Percentiles rank a stretch among this genome's conserved stretches.
These are phyloP conservation scores for Drosophila lutescens DNA, from an alignment of 2,888 invertebrate genomes.

Conservation along the genomic window DNA sequence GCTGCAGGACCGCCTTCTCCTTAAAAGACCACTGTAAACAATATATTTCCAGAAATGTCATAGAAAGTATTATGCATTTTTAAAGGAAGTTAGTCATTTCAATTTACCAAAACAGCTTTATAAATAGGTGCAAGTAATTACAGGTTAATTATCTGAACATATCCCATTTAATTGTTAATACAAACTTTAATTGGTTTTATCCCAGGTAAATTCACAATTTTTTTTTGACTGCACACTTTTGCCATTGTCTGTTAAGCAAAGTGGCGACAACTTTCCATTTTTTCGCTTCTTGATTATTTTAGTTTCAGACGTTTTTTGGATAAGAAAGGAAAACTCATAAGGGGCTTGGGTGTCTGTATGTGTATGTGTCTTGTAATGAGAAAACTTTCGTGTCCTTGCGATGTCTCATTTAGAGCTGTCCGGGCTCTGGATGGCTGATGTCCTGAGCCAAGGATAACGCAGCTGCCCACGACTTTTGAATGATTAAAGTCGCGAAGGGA, in stretches of 20 bases:
- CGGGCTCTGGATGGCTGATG: constrained; percentile 51
- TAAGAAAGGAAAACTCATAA: constrained; percentile 40
- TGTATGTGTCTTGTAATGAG: constrained; percentile 80
- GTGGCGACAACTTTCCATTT: constrained; percentile 54
- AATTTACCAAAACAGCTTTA: too few relatives aligned
- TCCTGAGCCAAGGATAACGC: constrained; percentile 41
- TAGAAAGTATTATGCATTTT: too few relatives aligned
- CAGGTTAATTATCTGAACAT: too few relatives aligned
- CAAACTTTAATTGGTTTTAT: too few relatives aligned
- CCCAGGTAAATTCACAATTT: not conserved
- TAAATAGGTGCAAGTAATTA: too few relatives aligned
- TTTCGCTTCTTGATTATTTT: constrained; percentile 36
- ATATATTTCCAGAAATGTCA: not conserved
- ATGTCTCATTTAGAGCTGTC: constrained; percentile 74
- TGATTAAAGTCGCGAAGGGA: constrained; percentile 60
- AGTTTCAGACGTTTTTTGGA: constrained; percentile 50
- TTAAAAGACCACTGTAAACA: constrained; percentile 4
- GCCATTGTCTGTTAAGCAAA: constrained; percentile 40
- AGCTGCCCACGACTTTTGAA: constrained; percentile 70
- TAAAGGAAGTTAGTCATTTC: too few relatives aligned
- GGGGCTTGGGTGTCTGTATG: constrained; percentile 23
- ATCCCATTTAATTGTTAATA: too few relatives aligned
- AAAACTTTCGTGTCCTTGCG: constrained; percentile 82
- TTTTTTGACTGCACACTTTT: constrained; percentile 9
- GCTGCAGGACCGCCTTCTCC: constrained; percentile 19